Evolutionary conservation across 2,113 vertebrate genomes (phyloP).

Genomic region (Scytalopus superciliaris): DNA sequence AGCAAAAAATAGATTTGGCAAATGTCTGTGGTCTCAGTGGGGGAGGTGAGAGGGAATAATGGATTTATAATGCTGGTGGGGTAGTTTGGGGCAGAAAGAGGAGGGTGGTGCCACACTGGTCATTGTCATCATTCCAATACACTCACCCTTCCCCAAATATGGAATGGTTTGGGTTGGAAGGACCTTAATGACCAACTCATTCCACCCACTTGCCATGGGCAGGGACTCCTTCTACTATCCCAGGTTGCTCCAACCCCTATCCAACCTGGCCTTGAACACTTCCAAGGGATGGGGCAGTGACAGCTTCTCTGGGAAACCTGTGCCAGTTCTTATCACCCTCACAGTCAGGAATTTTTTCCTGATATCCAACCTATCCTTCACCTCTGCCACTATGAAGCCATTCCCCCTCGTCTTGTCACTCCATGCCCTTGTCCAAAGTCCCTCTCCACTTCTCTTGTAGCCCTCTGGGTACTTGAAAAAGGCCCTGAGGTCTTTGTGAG

Average conservation of each 20-base stretch:
- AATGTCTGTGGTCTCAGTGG: background rate
- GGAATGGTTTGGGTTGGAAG: background rate
- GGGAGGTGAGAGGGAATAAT: background rate
- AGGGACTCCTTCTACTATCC: background rate
- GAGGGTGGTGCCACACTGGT: background rate
- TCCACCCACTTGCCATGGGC: background rate
- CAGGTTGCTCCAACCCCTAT: rapidly evolving
- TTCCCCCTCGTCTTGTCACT: rapidly evolving
- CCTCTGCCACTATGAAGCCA: background rate
- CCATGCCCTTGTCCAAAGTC: background rate
- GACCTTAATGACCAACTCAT: rapidly evolving
- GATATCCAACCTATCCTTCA: background rate
- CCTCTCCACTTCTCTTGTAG: background rate
- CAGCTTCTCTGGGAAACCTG: background rate
- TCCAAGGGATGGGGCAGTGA: background rate
- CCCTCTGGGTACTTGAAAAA: background rate
- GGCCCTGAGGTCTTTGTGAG: background rate
- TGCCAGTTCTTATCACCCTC: background rate
- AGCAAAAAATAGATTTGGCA: background rate
- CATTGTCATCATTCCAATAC: background rate
- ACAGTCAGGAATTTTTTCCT: background rate
- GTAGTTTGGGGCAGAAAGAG: background rate
- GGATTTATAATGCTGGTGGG: background rate
- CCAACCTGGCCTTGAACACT: background rate
- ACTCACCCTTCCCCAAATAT: background rate